Evolutionary conservation across 2,888 invertebrate species (phyloP).

Genomic region (Philhelius pedissequus): DNA sequence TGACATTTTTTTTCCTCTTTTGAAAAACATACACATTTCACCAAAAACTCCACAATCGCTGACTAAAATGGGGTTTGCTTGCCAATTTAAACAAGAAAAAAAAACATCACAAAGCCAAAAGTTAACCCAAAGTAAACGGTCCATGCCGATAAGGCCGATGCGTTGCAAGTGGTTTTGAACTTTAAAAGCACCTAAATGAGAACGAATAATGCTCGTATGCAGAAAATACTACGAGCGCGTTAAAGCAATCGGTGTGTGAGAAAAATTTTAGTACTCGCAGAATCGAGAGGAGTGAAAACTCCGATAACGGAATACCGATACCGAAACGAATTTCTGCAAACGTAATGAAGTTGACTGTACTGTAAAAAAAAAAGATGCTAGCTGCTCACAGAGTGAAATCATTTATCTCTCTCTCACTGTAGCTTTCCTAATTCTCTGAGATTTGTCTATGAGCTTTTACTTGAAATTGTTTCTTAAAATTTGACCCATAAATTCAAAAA

Average conservation of each 20-base stretch:
- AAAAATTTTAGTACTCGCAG: not conserved
- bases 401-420: no score
- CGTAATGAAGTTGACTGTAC: not conserved
- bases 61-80: not conserved
- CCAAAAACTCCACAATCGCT: not conserved
- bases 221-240: not conserved
- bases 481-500: no score
- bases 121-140: conserved; percentile 39
- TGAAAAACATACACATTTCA: not conserved
- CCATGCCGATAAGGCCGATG: conserved; percentile 9
- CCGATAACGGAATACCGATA: not conserved
- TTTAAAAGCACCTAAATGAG: conserved; percentile 12
- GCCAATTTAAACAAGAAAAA: conserved; percentile 4
- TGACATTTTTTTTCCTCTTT: not conserved
- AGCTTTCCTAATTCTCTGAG: no score
- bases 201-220: not conserved
- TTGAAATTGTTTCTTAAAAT: no score
- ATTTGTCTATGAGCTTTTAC: no score
- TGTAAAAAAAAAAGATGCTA: not conserved
- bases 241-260: not conserved
- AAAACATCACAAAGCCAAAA: conserved; percentile 36
- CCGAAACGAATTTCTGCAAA: not conserved
- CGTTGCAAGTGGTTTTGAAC: conserved; percentile 29
- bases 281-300: not conserved
- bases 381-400: not conserved